phyloP scores from a whole-genome alignment of 2,113 vertebrate genomes.

The Albula glossodonta region DNA sequence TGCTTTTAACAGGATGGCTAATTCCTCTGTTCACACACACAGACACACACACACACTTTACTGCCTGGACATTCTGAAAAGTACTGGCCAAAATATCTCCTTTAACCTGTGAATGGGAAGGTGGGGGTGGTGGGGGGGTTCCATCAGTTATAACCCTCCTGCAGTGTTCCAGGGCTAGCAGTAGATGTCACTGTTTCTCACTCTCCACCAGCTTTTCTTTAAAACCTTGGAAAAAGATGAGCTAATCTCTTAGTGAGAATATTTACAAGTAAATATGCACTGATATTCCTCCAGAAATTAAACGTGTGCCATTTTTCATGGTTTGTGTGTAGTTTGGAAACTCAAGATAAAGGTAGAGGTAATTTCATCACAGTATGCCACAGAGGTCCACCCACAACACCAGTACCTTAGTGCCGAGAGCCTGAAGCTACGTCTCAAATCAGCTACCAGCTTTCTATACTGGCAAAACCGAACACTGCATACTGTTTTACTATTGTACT shows the following conservation, averaged over 20 bases:
- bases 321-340: not conserved
- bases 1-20: slow-evolving; percentile 47
- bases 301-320: not conserved
- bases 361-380: too few relatives aligned
- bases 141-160: not conserved
- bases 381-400: too few relatives aligned
- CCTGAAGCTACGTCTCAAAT: too few relatives aligned
- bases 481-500: too few relatives aligned
- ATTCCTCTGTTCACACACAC: not conserved
- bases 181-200: not conserved
- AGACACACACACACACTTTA: not conserved
- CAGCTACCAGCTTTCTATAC: too few relatives aligned
- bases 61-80: not conserved
- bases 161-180: not conserved
- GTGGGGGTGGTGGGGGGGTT: not conserved
- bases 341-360: not conserved
- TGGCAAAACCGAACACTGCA: too few relatives aligned
- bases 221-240: too few relatives aligned
- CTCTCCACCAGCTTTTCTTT: too few relatives aligned
- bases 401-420: too few relatives aligned
- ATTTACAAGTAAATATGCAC: not conserved
- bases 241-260: too few relatives aligned
- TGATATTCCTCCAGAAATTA: not conserved
- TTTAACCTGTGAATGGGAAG: not conserved
- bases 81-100: not conserved